These are phyloP conservation scores for Epinotia demarniana DNA, from an alignment of 2,888 invertebrate species.

Conservation along the genomic window DNA sequence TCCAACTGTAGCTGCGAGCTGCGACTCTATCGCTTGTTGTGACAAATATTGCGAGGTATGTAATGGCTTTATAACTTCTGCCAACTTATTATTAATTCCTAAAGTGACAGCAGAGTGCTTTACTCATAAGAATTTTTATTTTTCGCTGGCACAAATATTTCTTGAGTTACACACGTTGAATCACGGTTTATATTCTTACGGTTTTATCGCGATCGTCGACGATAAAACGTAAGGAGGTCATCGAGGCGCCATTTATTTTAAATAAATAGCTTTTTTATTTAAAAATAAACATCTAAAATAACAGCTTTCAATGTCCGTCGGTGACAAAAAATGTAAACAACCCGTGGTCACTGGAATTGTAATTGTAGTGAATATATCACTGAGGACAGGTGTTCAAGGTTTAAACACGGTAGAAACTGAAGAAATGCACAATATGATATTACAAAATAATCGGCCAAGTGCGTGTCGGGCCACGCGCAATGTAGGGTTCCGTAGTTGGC, in stretches of 20 bases:
- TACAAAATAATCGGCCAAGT: too few species aligned
- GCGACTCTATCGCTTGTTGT: too few species aligned
- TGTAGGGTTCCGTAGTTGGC: too few species aligned
- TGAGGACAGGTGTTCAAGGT: neutral
- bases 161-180: conserved; percentile 63
- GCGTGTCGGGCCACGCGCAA: too few species aligned
- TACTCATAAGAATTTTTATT: conserved; percentile 27
- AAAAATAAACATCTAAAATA: conserved; percentile 49
- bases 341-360: conserved; percentile 30
- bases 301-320: conserved; percentile 49
- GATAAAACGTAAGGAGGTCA: conserved; percentile 79
- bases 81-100: conserved; percentile 12
- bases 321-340: conserved; percentile 48
- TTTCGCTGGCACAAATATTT: conserved; percentile 66
- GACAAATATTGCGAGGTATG: too few species aligned
- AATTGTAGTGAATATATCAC: neutral
- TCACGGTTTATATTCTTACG: conserved; percentile 61
- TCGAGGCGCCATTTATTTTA: conserved; percentile 61
- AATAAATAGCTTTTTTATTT: conserved; percentile 61
- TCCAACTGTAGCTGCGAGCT: too few species aligned
- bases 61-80: neutral
- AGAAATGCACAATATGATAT: too few species aligned
- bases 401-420: too few species aligned
- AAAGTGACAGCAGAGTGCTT: neutral
- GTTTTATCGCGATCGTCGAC: conserved; percentile 71